Base-by-base conservation (phyloP, 2,888 invertebrate genomes). In the Encarsia formosa region DNA sequence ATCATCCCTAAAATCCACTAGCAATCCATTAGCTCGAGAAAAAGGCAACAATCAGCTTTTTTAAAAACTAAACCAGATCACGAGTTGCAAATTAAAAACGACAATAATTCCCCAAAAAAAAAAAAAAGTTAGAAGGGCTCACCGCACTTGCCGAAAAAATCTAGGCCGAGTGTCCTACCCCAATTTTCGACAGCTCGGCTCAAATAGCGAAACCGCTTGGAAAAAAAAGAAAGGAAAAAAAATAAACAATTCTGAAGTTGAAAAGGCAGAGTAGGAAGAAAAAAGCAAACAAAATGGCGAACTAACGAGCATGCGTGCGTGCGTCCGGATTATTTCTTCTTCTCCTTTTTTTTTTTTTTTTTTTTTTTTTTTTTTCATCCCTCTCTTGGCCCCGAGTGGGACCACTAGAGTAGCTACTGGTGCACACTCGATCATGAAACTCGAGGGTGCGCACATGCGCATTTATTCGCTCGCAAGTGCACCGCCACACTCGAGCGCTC, bases 401-500 rank as follows among this genome's bases (percentile, higher is more conserved):
- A 2, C 39, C 13, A 39, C 31, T 39, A 23, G 20, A 31, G 39
- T 34, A 9, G 34, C 26, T 11, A 11, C 26, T 26, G 26, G 6
- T 26, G 26, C 26, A 26, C 34, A 34, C 34, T 37, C 20, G 26
- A 44, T 22, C 23, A 34, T 32, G 34, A n/a, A n/a, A 44, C 43
- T 44, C 19, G 37, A 46, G 29, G 16, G 13, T 11, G 20, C 35
- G 18, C n/a, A 3, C 9, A 13, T 18, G 11, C 3, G n/a, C 40
- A 32, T 46, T 47, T 37, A 39, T 46, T 52, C 47, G 23, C 22
- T 16, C 19, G 37, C 22, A 26, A 19, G 32, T 11, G 26, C 26
- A 26, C 6, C 32, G 5, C n/a, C 32, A 56, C 59, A 60, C 66
- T 68, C 61, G 49, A 64, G 65, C 59, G 65, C 67, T 67, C 67